phyloP scores from a whole-genome alignment of 2,888 invertebrate genomes.

The Norana najaformis region DNA sequence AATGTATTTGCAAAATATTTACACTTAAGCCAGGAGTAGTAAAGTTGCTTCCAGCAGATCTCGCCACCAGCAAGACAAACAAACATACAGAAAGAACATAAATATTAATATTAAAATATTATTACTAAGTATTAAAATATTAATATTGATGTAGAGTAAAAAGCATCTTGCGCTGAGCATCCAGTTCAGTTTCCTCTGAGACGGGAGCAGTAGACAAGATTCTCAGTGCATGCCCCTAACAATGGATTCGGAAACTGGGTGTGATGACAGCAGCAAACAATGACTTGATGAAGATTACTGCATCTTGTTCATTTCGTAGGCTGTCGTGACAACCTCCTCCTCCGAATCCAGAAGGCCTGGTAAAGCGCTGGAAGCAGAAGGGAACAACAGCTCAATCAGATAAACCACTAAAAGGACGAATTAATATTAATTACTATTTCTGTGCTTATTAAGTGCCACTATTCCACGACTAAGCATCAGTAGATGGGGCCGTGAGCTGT shows the following conservation, averaged over 20 bases:
- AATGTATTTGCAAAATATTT: background rate
- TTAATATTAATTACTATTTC: too few relatives aligned
- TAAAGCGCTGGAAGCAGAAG: constrained; percentile 42
- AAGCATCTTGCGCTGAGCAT: background rate
- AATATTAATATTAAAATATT: constrained; percentile 9
- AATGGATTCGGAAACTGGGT: background rate
- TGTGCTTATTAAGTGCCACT: too few relatives aligned
- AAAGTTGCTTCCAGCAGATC: background rate
- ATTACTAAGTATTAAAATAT: background rate
- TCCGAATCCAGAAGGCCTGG: constrained; percentile 60
- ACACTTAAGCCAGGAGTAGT: background rate
- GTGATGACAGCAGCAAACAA: background rate
- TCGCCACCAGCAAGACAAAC: background rate
- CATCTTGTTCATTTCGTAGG: constrained; percentile 62
- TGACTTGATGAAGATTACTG: constrained; percentile 47
- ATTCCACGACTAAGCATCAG: too few relatives aligned
- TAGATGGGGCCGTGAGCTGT: too few relatives aligned
- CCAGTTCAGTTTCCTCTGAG: background rate
- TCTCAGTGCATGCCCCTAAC: background rate
- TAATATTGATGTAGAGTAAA: background rate
- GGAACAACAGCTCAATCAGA: background rate
- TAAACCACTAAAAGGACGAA: background rate
- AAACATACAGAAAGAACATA: background rate
- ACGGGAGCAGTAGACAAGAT: background rate
- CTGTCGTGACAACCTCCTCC: constrained; percentile 61